A percentile compares a stretch with the other conserved stretches of the same genome.
These are phyloP conservation scores for Sebastes taczanowskii DNA, from an alignment of 2,797 vertebrate species.

Conservation along the genomic window DNA sequence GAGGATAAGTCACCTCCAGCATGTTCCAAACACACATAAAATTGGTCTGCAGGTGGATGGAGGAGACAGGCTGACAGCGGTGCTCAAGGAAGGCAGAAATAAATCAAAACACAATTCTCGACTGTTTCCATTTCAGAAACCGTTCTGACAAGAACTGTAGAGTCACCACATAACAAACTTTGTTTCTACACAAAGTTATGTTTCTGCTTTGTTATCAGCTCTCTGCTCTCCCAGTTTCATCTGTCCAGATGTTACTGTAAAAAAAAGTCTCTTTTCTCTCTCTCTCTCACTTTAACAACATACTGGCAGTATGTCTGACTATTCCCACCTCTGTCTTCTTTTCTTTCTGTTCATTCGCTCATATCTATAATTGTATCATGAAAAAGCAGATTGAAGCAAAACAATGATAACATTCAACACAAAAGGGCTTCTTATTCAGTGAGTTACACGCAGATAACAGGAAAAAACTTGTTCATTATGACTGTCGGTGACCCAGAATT, in stretches of 20 bases:
- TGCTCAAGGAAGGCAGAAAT: neutral
- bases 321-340: neutral
- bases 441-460: neutral
- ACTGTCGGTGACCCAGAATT: neutral
- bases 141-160: neutral
- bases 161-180: neutral
- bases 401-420: neutral
- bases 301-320: neutral
- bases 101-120: conserved; percentile 12
- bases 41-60: conserved; percentile 8
- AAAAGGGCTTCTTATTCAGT: neutral
- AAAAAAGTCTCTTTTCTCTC: neutral
- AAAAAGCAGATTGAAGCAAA: neutral
- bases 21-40: conserved; percentile 23
- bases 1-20: conserved; percentile 31
- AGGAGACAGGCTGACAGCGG: conserved; percentile 21
- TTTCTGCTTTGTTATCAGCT: neutral
- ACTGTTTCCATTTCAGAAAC: conserved; percentile 9
- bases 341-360: neutral
- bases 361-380: conserved; percentile 3
- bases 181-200: neutral
- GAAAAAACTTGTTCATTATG: neutral
- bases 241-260: neutral
- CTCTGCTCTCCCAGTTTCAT: neutral
- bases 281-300: neutral